Conservation (phyloP, 2,797 vertebrate genomes). For the Pipistrellus pygmaeus region DNA sequence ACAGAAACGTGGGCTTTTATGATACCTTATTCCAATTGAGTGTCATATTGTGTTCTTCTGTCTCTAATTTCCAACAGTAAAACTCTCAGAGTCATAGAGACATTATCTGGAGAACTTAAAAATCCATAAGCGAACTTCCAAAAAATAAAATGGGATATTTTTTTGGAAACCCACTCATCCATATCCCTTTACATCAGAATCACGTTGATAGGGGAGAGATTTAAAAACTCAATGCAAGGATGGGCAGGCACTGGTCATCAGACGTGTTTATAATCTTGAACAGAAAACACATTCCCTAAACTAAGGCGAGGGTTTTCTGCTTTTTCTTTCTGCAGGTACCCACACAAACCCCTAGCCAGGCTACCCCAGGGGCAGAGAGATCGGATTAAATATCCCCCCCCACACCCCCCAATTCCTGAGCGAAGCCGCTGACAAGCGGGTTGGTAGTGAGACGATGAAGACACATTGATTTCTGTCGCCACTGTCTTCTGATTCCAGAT, state of each 20-base stretch:
- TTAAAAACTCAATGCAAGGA: neutral
- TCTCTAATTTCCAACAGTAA: conserved; percentile 19
- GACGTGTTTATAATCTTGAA: conserved; percentile 41
- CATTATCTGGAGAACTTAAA: neutral
- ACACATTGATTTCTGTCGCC: conserved; percentile 88
- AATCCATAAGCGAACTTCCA: neutral
- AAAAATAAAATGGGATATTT: conserved; percentile 9
- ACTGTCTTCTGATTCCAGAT: conserved; percentile 87
- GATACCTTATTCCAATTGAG: neutral
- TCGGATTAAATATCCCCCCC: conserved; percentile 72
- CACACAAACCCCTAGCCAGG: conserved; percentile 64
- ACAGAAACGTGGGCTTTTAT: conserved; percentile 25
- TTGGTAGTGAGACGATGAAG: conserved; percentile 85
- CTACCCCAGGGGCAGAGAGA: neutral
- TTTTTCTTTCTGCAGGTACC: conserved; percentile 50
- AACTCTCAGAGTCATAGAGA: neutral
- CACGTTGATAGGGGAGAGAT: neutral
- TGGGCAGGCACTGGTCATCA: neutral
- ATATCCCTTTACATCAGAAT: conserved; percentile 26
- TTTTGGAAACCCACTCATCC: neutral
- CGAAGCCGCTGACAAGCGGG: conserved; percentile 80
- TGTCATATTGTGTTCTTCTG: conserved; percentile 13
- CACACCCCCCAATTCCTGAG: conserved; percentile 77
- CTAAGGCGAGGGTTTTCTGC: conserved; percentile 1
- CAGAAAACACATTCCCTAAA: neutral